These are phyloP conservation scores for Pipistrellus pygmaeus DNA, from an alignment of 2,797 vertebrate genomes.

Conservation along the genomic window DNA sequence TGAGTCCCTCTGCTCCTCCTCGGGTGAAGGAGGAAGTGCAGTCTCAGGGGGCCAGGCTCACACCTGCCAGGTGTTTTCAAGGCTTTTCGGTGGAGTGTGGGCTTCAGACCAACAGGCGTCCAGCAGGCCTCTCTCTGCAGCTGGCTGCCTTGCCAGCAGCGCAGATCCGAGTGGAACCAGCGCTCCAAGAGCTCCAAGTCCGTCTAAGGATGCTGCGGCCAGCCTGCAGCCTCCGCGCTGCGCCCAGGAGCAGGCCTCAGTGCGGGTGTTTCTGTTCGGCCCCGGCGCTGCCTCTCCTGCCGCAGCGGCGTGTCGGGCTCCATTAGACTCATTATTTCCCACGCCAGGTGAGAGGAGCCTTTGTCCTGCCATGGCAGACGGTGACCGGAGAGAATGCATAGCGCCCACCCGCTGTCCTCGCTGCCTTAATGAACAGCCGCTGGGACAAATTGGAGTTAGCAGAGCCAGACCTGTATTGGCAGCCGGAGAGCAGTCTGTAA, in stretches of 20 bases:
- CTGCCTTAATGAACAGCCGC: conserved; percentile 16
- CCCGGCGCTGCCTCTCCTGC: not conserved
- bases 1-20: conserved; percentile 37
- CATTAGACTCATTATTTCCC: conserved; percentile 16
- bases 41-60: not conserved
- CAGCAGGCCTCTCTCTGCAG: not conserved
- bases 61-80: not conserved
- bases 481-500: conserved; percentile 24
- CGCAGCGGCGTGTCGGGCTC: not conserved
- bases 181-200: conserved; percentile 36
- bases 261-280: not conserved
- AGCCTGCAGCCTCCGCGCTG: not conserved
- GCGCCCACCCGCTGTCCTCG: not conserved
- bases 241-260: not conserved
- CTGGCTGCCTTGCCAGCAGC: conserved; percentile 13
- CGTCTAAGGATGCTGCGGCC: not conserved
- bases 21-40: not conserved
- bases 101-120: not conserved
- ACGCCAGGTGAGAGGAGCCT: conserved; percentile 23
- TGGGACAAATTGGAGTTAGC: conserved; percentile 22
- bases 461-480: conserved; percentile 31
- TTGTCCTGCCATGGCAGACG: not conserved
- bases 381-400: not conserved
- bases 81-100: not conserved
- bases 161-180: conserved; percentile 30